A percentile compares a stretch with the other conserved stretches of the same genome.
These are phyloP conservation scores for Epinotia nisella DNA, from an alignment of 2,888 invertebrate genomes.

Conservation along the genomic window DNA sequence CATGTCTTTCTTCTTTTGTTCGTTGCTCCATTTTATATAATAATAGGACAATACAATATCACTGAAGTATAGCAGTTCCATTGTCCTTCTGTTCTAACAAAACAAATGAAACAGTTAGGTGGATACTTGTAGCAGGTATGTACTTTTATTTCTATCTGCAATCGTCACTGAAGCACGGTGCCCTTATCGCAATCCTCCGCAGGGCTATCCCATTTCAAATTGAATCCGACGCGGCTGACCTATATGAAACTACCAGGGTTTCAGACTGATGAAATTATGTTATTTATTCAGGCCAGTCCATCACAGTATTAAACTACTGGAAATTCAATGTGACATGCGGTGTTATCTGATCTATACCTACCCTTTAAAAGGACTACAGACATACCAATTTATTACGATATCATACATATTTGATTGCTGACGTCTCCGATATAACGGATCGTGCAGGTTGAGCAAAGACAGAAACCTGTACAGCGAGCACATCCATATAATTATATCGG, in stretches of 20 bases:
- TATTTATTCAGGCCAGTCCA: constrained; percentile 17
- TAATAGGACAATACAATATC: neutral
- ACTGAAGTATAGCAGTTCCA: neutral
- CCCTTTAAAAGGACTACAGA: too few species aligned
- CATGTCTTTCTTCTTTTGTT: neutral
- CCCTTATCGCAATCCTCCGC: constrained; percentile 17
- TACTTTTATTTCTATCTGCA: neutral
- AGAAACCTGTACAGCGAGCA: too few species aligned
- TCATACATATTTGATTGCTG: too few species aligned
- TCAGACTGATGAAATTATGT: constrained; percentile 21
- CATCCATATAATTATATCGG: too few species aligned
- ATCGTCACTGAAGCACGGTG: neutral
- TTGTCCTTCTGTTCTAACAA: constrained; percentile 15
- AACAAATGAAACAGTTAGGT: constrained; percentile 9
- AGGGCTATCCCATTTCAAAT: constrained; percentile 29
- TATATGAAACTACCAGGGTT: constrained; percentile 23
- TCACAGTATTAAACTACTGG: neutral
- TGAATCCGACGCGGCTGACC: constrained; percentile 28
- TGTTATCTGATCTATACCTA: too few species aligned
- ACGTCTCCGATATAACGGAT: too few species aligned
- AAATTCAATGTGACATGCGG: too few species aligned
- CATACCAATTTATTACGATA: too few species aligned
- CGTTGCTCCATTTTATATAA: constrained; percentile 9
- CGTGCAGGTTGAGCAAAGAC: too few species aligned
- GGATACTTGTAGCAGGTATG: neutral